phyloP scores from a whole-genome alignment of 2,797 vertebrate species.

The Dendrocincla fuliginosa region DNA sequence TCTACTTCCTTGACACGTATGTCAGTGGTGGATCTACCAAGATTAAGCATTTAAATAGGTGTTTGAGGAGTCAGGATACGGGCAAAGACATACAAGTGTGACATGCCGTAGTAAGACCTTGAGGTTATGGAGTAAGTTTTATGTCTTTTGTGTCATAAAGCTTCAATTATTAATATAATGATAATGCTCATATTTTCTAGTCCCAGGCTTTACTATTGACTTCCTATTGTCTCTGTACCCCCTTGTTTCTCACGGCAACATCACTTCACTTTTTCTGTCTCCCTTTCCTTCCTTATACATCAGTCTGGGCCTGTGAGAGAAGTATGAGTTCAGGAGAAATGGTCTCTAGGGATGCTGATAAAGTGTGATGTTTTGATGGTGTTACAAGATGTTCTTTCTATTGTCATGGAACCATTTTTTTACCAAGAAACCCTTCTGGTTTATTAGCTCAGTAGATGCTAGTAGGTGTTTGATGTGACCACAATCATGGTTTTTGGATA shows the following conservation, averaged over 20 bases:
- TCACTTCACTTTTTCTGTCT: not conserved
- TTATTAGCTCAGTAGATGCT: not conserved
- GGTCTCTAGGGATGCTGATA: not conserved
- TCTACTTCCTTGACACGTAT: not conserved
- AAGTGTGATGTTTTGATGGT: not conserved
- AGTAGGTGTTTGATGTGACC: not conserved
- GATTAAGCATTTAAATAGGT: not conserved
- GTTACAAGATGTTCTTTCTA: not conserved
- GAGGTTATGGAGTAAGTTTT: not conserved
- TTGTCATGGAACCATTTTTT: not conserved
- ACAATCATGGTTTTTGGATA: not conserved
- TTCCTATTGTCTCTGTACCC: not conserved
- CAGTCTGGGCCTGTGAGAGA: not conserved
- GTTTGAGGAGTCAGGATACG: not conserved
- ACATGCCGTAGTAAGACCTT: not conserved
- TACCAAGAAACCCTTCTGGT: not conserved
- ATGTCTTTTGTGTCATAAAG: not conserved
- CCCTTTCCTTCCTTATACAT: not conserved
- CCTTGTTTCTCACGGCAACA: not conserved
- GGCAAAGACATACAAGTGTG: not conserved
- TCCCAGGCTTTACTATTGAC: not conserved
- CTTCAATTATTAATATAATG: not conserved
- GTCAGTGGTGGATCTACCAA: not conserved
- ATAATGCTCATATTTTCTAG: not conserved
- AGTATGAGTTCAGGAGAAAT: not conserved